These are phyloP conservation scores for Smutsia gigantea DNA, from an alignment of 2,797 vertebrate genomes.

Conservation along the genomic window DNA sequence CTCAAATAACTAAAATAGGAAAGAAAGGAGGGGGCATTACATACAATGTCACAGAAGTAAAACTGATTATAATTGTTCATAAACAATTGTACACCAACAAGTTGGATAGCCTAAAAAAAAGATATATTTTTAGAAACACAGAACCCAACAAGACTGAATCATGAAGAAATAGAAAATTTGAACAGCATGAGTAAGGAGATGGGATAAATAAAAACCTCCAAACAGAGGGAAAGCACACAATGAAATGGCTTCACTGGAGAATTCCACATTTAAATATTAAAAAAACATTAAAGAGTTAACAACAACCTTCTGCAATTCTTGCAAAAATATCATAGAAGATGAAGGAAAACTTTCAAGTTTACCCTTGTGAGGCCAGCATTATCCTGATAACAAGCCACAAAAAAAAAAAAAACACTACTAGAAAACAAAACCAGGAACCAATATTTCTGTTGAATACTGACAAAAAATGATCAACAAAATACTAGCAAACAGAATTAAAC, in stretches of 20 bases:
- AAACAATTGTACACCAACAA: not conserved
- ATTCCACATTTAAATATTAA: not conserved
- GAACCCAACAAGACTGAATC: not conserved
- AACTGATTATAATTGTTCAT: not conserved
- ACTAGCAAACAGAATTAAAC: not conserved
- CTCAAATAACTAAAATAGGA: not conserved
- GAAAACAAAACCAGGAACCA: not conserved
- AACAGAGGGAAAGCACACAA: not conserved
- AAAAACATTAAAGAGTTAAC: not conserved
- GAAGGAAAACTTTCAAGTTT: not conserved
- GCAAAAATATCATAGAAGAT: not conserved
- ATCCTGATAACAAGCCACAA: not conserved
- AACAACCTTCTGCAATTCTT: not conserved
- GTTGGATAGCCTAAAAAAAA: not conserved
- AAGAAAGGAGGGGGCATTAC: not conserved
- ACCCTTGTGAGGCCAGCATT: not conserved
- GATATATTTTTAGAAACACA: not conserved
- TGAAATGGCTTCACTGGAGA: not conserved
- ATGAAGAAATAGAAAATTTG: not conserved
- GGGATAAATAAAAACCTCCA: not conserved
- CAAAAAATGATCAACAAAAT: not conserved
- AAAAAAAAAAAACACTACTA: not conserved
- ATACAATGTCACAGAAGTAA: not conserved
- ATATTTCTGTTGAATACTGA: not conserved
- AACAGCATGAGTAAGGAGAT: not conserved